Base-by-base conservation (phyloP, 2,888 invertebrate genomes). In the Achlya flavicornis region DNA sequence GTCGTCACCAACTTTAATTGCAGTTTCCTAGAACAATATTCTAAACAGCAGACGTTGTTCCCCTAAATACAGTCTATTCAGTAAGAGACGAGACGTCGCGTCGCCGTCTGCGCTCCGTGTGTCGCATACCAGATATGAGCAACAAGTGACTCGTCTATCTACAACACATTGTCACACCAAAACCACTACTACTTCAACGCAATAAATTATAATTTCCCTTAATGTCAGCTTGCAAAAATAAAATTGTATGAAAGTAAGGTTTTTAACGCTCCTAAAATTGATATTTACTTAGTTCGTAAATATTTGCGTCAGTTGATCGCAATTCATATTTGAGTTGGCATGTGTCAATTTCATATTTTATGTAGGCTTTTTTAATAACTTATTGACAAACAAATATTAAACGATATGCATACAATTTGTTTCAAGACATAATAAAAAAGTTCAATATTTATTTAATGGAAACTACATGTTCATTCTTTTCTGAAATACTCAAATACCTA, bases 81-180 rank as follows among this genome's bases (percentile, higher is more conserved):
- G 73, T 64, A 70, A 73, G 73, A 73, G 75, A 73, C 77, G 74
- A 75, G 74, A 66, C 74, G 71, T 64, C 63, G 58, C 19, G 53
- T 53, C 48, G 7, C 16, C 48, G 48, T 48, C n/a, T 16, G 6
- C 63, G 68, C 69, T 72, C 73, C 84, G 86, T 81, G 86, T 78
- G 78, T 76, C 75, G 86, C 84, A 85, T 86, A 79, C 80, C 80
- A 80, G 78, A 75, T 77, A 67, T 67, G 70, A 78, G 88, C 88
- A 88, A 88, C 88, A 88, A 88, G 89, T 88, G 83, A 82, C 70
- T 68, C 63, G 67, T 62, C 71, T 67, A 71, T 75, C 77, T 82
- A 81, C 80, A 76, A 77, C 78, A 75, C 66, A 63, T 64, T 69
- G 62, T 72, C 71, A 71, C 61, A 66, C 63, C 66, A 72, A 66